Evolutionary conservation across 2,113 vertebrate species (phyloP).

Genomic region (Emydocephalus ijimae): DNA sequence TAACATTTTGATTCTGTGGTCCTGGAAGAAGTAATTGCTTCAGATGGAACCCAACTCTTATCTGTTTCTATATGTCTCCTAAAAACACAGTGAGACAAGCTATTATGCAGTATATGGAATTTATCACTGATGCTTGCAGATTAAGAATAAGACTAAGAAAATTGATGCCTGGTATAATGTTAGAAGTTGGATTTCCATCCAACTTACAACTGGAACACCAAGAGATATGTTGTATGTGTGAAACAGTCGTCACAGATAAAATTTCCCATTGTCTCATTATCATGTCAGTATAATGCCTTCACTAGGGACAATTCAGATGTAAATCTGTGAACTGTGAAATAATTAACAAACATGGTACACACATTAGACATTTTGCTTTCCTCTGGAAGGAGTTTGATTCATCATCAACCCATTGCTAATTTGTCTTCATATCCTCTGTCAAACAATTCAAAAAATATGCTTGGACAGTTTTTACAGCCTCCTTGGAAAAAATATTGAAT

Average conservation of each 20-base stretch:
- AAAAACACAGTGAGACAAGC: not conserved
- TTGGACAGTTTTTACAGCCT: not conserved
- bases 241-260: not conserved
- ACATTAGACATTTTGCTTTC: not conserved
- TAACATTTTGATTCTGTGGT: not conserved
- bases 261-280: not conserved
- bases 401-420: not conserved
- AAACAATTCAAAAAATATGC: not conserved
- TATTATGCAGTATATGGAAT: not conserved
- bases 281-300: not conserved
- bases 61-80: not conserved
- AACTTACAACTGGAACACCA: not conserved
- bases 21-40: not conserved
- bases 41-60: not conserved
- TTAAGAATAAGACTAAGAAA: not conserved
- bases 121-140: not conserved
- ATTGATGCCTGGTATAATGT: not conserved
- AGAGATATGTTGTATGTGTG: not conserved
- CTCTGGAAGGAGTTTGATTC: not conserved
- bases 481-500: not conserved
- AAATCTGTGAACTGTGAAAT: not conserved
- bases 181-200: not conserved
- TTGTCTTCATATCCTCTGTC: not conserved
- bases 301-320: not conserved
- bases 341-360: not conserved